A percentile compares a stretch with the other conserved stretches of the same genome.
Conservation (phyloP, 2,888 invertebrate species). For the Polymixis lichenea region DNA sequence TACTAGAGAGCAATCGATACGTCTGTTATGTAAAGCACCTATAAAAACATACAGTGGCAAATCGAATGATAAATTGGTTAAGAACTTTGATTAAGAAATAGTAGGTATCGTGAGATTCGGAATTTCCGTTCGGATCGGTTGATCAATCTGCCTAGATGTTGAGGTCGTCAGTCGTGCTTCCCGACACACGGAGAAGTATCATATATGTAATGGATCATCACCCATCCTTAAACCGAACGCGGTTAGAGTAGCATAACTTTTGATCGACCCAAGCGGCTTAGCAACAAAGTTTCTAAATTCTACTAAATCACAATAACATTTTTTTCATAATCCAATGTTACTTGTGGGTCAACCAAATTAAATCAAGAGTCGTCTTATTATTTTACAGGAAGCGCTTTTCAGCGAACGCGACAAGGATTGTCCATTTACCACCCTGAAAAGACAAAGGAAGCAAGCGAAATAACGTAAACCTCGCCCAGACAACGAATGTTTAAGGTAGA, state of each 20-base stretch:
- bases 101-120: constrained; percentile 4
- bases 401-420: constrained; percentile 24
- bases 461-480: constrained; percentile 44
- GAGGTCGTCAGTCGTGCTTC: neutral
- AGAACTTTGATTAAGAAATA: constrained; percentile 11
- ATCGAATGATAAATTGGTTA: constrained; percentile 24
- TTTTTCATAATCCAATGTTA: constrained; percentile 1
- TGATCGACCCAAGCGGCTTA: neutral
- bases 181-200: too few species aligned
- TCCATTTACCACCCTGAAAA: constrained; percentile 32
- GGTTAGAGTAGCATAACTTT: neutral
- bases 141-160: neutral
- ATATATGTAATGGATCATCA: neutral
- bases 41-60: constrained; percentile 15
- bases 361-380: constrained; percentile 11
- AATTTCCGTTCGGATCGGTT: neutral
- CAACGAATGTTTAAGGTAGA: constrained; percentile 6
- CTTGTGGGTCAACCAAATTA: constrained; percentile 16
- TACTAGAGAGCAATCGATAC: neutral
- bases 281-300: neutral
- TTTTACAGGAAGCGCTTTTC: constrained; percentile 31
- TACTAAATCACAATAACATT: neutral
- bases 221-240: neutral
- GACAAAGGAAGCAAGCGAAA: constrained; percentile 55
- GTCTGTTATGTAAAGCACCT: neutral